phyloP scores from a whole-genome alignment of 2,113 vertebrate species.

The Amphiprion percula region DNA sequence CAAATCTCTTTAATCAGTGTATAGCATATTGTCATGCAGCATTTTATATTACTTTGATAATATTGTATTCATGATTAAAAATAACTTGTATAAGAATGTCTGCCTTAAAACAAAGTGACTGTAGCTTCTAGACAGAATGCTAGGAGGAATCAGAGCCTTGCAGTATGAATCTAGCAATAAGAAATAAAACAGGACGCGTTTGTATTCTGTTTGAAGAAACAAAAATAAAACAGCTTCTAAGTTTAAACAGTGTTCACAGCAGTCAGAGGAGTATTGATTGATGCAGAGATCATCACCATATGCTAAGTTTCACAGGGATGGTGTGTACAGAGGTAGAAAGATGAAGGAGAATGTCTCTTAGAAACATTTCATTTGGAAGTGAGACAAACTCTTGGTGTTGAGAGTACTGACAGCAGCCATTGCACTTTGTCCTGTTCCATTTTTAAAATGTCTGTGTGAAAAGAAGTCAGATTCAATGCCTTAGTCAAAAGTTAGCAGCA shows the following conservation, averaged over 20 bases:
- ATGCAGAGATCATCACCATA: not conserved
- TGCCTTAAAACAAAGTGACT: not conserved
- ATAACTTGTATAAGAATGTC: not conserved
- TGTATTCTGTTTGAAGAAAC: not conserved
- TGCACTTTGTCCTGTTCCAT: not conserved
- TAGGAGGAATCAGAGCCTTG: not conserved
- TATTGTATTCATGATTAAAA: not conserved
- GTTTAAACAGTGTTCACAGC: not conserved
- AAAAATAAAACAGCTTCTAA: not conserved
- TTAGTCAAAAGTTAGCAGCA: not conserved
- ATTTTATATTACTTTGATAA: conserved; percentile 4
- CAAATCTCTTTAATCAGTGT: not conserved
- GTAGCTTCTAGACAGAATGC: not conserved
- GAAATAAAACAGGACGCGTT: not conserved
- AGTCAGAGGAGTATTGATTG: not conserved
- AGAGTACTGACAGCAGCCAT: no score
- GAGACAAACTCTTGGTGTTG: no score
- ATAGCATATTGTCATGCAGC: conserved; percentile 8
- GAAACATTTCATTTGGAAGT: not conserved
- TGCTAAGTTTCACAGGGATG: not conserved
- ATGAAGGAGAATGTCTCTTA: not conserved
- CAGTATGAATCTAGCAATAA: not conserved
- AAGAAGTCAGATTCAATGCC: not conserved
- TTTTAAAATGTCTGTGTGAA: not conserved
- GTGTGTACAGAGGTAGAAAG: conserved; percentile 19